Evolutionary conservation across 2,888 invertebrate genomes (phyloP), one percentile per base, ranked within the genome.

Genomic region (Ariolimax columbianus): DNA sequence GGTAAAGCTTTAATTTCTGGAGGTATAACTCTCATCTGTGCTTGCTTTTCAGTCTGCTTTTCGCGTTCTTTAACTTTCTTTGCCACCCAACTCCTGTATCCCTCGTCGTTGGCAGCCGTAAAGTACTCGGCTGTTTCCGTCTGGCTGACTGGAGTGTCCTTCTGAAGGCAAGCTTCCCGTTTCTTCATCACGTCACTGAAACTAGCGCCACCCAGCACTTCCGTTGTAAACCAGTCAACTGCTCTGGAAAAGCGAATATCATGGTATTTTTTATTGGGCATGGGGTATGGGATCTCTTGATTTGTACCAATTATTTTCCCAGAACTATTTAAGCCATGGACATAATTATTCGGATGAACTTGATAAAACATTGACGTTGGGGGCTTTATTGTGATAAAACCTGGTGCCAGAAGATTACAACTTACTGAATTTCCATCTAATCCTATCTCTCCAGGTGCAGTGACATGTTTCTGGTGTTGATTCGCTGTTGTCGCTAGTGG

Each of bases 51-150:
- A 4, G 11, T 11, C 17, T 38, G n/a, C 14, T 68, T 51, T n/a
- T 55, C 9, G 40, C 51, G 38, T 30, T 77, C 78, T 4, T 72
- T 33, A 30, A 19, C 17, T 26, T 83, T 77, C 38, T 66, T 51
- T 4, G 47, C 59, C 0, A 70, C 72, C 83, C 83, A 83, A 17
- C 70, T 43, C 17, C 26, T 47, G 63, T 83, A 83, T 7, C 83
- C 77, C 55, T 83, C 83, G n/a, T 83, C 83, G 70, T 83, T 83
- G 1, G 77, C 83, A 11, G 83, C 83, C 17, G 83, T 77, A 36
- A 83, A 83, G 47, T 77, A 77, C 40, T 77, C 77, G 26, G 47
- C 77, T 38, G 73, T 43, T 33, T 83, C 77, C 2, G 70, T 9
- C 19, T 23, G 23, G 4, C 9, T 59, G 0, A 23, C n/a, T 2